Base-by-base conservation (phyloP, 2,797 vertebrate genomes). In the Anas capensis region DNA sequence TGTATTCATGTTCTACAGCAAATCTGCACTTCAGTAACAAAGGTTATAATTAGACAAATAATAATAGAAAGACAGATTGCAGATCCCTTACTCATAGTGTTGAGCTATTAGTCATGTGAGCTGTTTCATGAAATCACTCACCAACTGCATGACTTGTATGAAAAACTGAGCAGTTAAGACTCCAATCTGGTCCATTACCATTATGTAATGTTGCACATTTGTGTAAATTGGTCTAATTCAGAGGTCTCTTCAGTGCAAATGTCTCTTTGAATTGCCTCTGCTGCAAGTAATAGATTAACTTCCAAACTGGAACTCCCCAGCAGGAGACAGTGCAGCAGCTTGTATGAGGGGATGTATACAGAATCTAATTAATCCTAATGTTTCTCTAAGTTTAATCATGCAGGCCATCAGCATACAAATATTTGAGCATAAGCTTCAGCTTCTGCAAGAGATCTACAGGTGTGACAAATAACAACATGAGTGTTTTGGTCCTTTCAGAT, bases 141-240 rank as follows among this genome's bases (percentile, higher is more conserved):
- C 57, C 3, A 9, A 17, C 48, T 66, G 60, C 53, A 68, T 49
- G 69, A 88, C 14, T 91, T 1, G 9, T 73, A 14, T 40, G 62
- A 89, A 88, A 92, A 96, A 92, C 20, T 76, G 87, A 94, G 93
- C 90, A 79, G 64, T 65, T n/a, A 86, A 24, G 36, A 73, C 78
- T 90, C 82, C 86, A 95, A 10, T 92, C 86, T 93, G 82, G 70
- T 34, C 75, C n/a, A 17, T 84, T 78, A 53, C 23, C 61, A n/a
- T 46, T 71, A 51, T 49, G 42, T 34, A 77, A 68, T 1, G 0
- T 57, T 58, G 38, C 2, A 6, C 68, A 54, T 95, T 95, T 93
- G 23, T 85, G 46, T 87, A 82, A 96, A 78, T 33, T 42, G 8
- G 38, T 90, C 78, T 85, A 33, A 72, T 94, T 90, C 71, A 71